A percentile compares a stretch with the other conserved stretches of the same genome.
phyloP scores from a whole-genome alignment of 30 jellyfish, hydroid and myxozoan species.

The Chironex yamaguchii region DNA sequence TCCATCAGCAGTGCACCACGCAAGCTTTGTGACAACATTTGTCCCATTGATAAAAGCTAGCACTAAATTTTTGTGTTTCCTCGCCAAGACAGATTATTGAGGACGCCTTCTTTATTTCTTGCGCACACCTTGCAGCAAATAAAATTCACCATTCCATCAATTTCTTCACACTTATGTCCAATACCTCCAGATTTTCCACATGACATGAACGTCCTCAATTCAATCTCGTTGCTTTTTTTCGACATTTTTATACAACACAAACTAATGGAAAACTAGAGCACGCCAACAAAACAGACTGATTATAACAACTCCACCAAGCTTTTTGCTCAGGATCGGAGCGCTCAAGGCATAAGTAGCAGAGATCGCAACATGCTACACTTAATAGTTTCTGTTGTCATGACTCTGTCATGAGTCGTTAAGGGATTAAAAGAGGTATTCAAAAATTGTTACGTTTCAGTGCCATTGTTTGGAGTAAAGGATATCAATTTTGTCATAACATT shows the following conservation, averaged over 20 bases:
- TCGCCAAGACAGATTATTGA: background rate
- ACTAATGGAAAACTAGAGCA: too few relatives aligned
- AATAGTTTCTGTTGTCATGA: too few relatives aligned
- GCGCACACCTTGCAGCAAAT: constrained; percentile 70
- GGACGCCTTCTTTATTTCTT: background rate
- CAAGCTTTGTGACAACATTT: constrained; percentile 26
- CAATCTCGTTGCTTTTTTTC: constrained; percentile 22
- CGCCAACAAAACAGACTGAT: too few relatives aligned
- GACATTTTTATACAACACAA: constrained; percentile 1
- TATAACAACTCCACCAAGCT: too few relatives aligned
- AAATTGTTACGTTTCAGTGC: too few relatives aligned
- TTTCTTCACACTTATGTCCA: constrained; percentile 29
- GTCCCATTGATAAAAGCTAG: constrained; percentile 50
- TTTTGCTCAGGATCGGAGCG: too few relatives aligned
- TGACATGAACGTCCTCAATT: background rate
- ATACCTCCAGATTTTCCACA: constrained; percentile 8
- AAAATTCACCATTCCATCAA: constrained; percentile 9
- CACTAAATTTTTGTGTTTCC: constrained; percentile 43
- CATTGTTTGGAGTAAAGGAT: too few relatives aligned
- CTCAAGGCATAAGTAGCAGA: too few relatives aligned
- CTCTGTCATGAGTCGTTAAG: too few relatives aligned
- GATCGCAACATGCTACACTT: too few relatives aligned
- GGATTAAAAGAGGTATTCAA: too few relatives aligned
- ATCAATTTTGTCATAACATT: too few relatives aligned
- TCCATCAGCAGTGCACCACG: constrained; percentile 70